Base-by-base conservation (phyloP, 2,113 vertebrate species). In the Abramis brama region DNA sequence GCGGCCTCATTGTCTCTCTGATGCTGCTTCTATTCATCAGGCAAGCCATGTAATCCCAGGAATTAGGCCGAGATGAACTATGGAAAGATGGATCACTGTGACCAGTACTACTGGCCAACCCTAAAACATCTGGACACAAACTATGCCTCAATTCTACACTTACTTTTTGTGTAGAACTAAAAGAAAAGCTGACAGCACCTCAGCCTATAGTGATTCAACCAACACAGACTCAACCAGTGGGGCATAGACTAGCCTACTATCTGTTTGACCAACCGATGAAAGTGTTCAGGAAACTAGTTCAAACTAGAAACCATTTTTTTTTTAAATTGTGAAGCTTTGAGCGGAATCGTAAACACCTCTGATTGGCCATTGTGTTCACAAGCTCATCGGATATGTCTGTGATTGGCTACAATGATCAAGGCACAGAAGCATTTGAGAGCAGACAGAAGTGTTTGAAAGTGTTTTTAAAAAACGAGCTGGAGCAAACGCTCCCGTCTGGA, bases 51-150 rank as follows among this genome's bases (percentile, higher is more conserved):
- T 87, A 87, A 89, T 89, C 86, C 83, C 64, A 82, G 78, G 83
- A 89, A 84, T 82, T 87, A 80, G 62, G 88, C 79, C 64, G 82
- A 81, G 88, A 87, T 89, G 86, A 87, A 80, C 77, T 87, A 59
- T 73, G 64, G 74, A 89, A 81, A 87, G 85, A 87, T 71, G 83
- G 83, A 87, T 78, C 57, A 57, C 83, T 87, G 86, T 79, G 84
- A 85, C 85, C 78, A 85, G 84, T 76, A 86, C 25, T 70, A 45
- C 82, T 70, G 23, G 82, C 59, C 75, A 50, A 39, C 47, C 47
- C 30, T 68, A 68, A 80, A 82, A 85, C 66, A 60, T 87, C 73
- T 82, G 76, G 71, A 84, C 70, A 60, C 36, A 59, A 55, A 47
- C 78, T 83, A 57, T 57, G 52, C 73, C 87, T 21, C 15, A 2